A percentile compares a stretch with the other conserved stretches of the same genome.
phyloP scores from a whole-genome alignment of 2,113 vertebrate species.

The Clinocottus analis region DNA sequence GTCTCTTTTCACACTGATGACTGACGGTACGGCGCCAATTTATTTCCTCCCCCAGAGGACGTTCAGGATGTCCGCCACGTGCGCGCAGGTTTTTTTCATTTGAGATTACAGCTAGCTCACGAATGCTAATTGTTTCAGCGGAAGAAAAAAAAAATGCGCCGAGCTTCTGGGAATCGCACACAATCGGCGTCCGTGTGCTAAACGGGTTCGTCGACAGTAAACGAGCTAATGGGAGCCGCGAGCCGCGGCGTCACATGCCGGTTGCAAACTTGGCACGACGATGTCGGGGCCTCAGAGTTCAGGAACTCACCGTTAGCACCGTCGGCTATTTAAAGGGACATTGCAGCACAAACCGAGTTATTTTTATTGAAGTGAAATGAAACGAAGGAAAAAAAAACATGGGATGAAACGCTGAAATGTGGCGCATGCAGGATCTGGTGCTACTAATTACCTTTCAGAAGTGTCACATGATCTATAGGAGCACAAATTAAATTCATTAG shows the following conservation, averaged over 20 bases:
- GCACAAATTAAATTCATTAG: too few relatives aligned
- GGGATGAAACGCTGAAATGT: not conserved
- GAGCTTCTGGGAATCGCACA: not conserved
- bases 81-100: slow-evolving; percentile 15
- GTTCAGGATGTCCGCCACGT: not conserved
- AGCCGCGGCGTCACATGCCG: slow-evolving; percentile 36
- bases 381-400: too few relatives aligned
- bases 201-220: slow-evolving; percentile 12
- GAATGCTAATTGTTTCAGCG: not conserved
- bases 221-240: slow-evolving; percentile 18
- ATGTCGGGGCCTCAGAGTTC: slow-evolving; percentile 16
- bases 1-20: slow-evolving; percentile 34
- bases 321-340: not conserved
- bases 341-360: not conserved
- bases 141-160: not conserved
- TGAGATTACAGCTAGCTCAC: slow-evolving; percentile 11
- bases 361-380: too few relatives aligned
- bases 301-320: slow-evolving; percentile 2
- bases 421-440: not conserved
- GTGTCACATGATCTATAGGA: not conserved
- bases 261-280: slow-evolving; percentile 36
- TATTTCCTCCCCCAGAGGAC: slow-evolving; percentile 4
- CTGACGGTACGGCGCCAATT: slow-evolving; percentile 5
- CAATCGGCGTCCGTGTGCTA: not conserved
- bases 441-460: not conserved